Base-by-base conservation (phyloP, 2,888 invertebrate genomes). In the Alloscopus bannaensis region DNA sequence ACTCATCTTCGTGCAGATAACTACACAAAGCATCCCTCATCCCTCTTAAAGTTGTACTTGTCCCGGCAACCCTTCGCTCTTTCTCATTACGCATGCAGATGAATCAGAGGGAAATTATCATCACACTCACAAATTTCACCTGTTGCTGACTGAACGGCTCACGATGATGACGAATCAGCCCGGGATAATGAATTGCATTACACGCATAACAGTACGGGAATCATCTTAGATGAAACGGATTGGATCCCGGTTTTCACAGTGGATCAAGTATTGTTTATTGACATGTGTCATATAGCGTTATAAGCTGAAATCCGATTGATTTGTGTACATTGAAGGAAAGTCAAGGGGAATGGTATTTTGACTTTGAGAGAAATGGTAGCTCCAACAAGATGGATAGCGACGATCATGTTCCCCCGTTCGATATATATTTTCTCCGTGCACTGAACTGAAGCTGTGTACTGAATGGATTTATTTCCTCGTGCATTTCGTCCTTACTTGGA, bases 231-330 rank as follows among this genome's bases (percentile, higher is more conserved):
- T 45, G 22, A 73, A 73, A 60, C 36, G 75, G 65, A 73, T 73
- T 29, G 20, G 60, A 68, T 75, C 75, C 68, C 75, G 60, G 66
- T 75, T 68, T 47, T 52, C 50, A 68, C 62, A 59, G 31, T 42
- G 20, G 28, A 66, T 31, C 6, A 66, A 31, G 29, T 11, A 60
- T 40, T 6, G 31, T 18, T 40, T 69, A 76, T 76, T 62, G 76
- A 76, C 76, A 69, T 62, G 68, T 69, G 76, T 68, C 76, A 68
- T 59, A 50, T 76, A 76, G 28, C 76, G 68, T 76, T 76, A 76
- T 69, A 55, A 68, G 68, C 68, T 60, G 76, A 62, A 76, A 60
- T 36, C 22, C 60, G 18, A 60, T 60, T 60, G 60, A 60, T 60
- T 60, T 40, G 60, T 28, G 29, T 40, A 60, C 60, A 60, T 36